These are phyloP conservation scores for Rhipidura dahli DNA, from an alignment of 2,113 vertebrate species.

Conservation along the genomic window DNA sequence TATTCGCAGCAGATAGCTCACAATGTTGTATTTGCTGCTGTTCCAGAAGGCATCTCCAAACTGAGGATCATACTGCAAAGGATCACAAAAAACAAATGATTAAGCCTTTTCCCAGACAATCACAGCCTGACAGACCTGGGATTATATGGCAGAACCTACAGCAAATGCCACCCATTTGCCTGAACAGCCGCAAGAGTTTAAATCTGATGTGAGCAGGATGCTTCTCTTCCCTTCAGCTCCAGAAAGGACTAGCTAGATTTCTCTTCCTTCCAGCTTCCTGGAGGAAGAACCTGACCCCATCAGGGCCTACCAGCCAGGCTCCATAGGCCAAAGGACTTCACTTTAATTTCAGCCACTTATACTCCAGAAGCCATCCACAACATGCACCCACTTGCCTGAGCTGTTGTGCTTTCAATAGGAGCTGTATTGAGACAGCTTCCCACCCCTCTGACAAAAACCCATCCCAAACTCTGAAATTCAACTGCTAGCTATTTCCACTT, in stretches of 20 bases:
- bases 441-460: background rate
- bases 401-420: background rate
- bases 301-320: background rate
- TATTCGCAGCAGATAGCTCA: conserved; percentile 90
- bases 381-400: background rate
- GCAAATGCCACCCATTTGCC: background rate
- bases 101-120: background rate
- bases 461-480: background rate
- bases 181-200: background rate
- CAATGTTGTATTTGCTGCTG: conserved; percentile 89
- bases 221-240: background rate
- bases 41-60: conserved; percentile 98
- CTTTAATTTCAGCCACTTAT: background rate
- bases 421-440: background rate
- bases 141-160: background rate
- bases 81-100: background rate
- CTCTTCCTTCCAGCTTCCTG: background rate
- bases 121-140: background rate
- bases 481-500: conserved; percentile 29
- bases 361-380: background rate
- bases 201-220: background rate
- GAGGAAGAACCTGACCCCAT: background rate
- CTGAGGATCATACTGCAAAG: conserved; percentile 87
- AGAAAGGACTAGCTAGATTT: background rate
- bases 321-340: background rate